A percentile compares a stretch with the other conserved stretches of the same genome.
These are phyloP conservation scores for Sminthurinus aureus DNA, from an alignment of 2,888 invertebrate genomes.

Conservation along the genomic window DNA sequence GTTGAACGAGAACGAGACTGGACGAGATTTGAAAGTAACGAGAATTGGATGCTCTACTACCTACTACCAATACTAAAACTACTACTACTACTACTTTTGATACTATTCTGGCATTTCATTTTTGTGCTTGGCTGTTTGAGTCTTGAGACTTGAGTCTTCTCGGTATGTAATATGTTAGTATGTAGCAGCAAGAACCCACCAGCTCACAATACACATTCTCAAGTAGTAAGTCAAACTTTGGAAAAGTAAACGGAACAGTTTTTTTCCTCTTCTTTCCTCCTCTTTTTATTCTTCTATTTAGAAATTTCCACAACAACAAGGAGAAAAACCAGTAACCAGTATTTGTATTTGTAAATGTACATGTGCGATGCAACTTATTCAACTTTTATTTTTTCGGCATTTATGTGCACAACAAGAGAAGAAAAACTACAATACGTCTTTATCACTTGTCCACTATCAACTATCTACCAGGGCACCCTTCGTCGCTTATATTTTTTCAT, in stretches of 20 bases:
- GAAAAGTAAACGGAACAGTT: not conserved
- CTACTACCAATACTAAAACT: no score
- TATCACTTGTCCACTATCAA: conserved; percentile 3
- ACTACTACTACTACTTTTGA: no score
- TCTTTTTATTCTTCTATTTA: not conserved
- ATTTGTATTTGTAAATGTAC: not conserved
- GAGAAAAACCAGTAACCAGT: not conserved
- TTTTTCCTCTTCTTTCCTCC: not conserved
- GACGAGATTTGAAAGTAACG: no score
- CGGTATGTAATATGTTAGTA: not conserved
- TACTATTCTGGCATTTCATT: no score
- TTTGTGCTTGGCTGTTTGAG: not conserved
- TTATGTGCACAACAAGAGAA: conserved; percentile 1
- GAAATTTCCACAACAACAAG: not conserved
- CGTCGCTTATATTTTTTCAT: not conserved
- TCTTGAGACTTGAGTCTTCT: not conserved
- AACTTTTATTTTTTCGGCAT: not conserved
- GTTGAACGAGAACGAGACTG: no score
- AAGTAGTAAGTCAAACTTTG: conserved; percentile 5
- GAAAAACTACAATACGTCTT: conserved; percentile 23
- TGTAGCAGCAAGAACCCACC: not conserved
- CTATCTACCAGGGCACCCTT: not conserved
- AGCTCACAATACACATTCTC: not conserved
- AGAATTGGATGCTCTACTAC: no score
- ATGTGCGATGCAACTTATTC: not conserved